Base-by-base conservation (phyloP, 2,888 invertebrate species). In the Agrotis ipsilon region DNA sequence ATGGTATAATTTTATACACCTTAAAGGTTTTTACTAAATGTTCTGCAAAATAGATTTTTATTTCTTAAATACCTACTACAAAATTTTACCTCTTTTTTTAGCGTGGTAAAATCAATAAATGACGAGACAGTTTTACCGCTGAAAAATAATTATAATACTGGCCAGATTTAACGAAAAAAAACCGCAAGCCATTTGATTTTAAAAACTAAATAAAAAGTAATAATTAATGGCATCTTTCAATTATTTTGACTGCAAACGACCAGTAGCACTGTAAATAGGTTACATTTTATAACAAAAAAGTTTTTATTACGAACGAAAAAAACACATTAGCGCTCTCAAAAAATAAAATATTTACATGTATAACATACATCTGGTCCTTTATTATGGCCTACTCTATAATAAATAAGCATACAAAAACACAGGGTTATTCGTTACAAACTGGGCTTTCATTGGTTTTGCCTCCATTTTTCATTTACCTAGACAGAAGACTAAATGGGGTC, bases 381-480 rank as follows among this genome's bases (percentile, higher is more conserved):
- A 57, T 27, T 45, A 27, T 18, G 32, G n/a, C 13, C 21, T 27
- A 6, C 19, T 27, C 9, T 43, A 39, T n/a, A 21, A 73, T 52
- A 73, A 62, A 52, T 46, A 16, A 52, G 32, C 13, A 51, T 24
- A n/a, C 24, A 55, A 3, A n/a, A 63, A 24, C 39, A 21, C 3
- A 18, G 3, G 13, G 19, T 48, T 51, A 64, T 57, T 72, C 64
- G 19, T 59, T 55, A 39, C 24, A 24, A 21, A 43, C n/a, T 51
- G 27, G n/a, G 32, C 32, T 65, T 46, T 48, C 32, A 43, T 59
- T 51, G 48, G 65, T 59, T 45, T 49, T 58, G 18, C 49, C 27
- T 27, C 11, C 27, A 78, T 80, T 70, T 54, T 74, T 80, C 68
- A 74, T 78, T 52, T 60, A n/a, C n/a, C n/a, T n/a, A 55, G 65